Base-by-base conservation (phyloP, 2,888 invertebrate genomes). In the Sclerodermus sp. region DNA sequence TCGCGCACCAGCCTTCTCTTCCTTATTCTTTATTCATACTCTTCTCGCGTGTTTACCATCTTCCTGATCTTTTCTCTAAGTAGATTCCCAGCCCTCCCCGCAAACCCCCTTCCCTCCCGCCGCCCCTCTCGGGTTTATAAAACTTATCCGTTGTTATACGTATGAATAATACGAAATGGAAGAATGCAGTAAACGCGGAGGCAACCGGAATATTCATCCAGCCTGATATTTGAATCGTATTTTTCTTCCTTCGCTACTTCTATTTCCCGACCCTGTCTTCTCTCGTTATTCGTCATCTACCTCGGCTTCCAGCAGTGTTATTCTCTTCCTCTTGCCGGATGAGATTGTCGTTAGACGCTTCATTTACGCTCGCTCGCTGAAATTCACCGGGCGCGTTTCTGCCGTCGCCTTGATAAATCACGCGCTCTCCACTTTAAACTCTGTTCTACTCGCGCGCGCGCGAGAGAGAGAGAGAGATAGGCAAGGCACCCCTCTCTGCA, bases 311-410 rank as follows among this genome's bases (percentile, higher is more conserved):
- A 13, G 49, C 42, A 23, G 58, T n/a, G 8, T 8, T 8, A 8
- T 23, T 3, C 23, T 23, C 23, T 23, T 47, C 53, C 55, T 59
- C 54, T 42, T 47, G 52, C 51, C 57, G 52, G 46, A 53, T 41
- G 55, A 53, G 59, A 66, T 59, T 60, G 62, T 67, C 66, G 67
- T 66, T 66, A 66, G 59, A 58, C 67, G 66, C 62, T 66, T 67
- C 66, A 66, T 66, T 66, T 63, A 64, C 62, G 60, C 62, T 45
- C 41, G 62, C 62, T 53, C 54, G 55, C 42, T 43, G 56, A 62
- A 62, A 60, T 58, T 62, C 60, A 49, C 49, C 56, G 51, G 52
- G 49, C 52, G 41, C 53, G 51, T 47, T 30, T 23, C 9, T 37
- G 46, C 46, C 47, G 57, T 41, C 50, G 36, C n/a, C 38, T 54